Percentiles rank a stretch among this genome's conserved stretches.
Conservation (phyloP, 1,140 invertebrate genomes). For the Drosophila pectinifera region DNA sequence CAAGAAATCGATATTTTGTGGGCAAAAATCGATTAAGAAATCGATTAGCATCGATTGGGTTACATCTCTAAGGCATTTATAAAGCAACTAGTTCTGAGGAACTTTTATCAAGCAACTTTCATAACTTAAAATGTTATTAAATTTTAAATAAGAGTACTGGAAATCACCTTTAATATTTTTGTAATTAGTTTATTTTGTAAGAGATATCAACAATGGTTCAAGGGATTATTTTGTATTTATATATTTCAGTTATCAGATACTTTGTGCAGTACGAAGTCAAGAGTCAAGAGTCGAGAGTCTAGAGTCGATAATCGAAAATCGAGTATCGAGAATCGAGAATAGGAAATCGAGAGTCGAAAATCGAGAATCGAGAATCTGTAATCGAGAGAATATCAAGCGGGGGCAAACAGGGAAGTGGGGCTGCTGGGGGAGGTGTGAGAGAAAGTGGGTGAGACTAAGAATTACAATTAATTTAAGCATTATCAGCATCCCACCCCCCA, state of each 20-base stretch:
- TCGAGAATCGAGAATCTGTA: no score
- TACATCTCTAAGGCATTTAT: background rate
- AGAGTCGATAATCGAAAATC: background rate
- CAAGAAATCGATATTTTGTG: background rate
- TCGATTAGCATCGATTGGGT: background rate
- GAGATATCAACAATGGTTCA: slow-evolving; percentile 44
- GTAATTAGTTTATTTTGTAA: slow-evolving; percentile 31
- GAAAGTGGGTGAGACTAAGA: slow-evolving; percentile 13
- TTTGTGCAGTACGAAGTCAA: slow-evolving; percentile 27
- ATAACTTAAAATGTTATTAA: no score
- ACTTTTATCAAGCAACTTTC: accelerated
- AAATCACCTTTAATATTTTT: background rate
- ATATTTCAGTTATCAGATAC: slow-evolving; percentile 41
- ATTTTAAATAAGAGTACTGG: no score
- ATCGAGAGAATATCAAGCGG: slow-evolving; percentile 2
- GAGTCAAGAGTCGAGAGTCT: no score
- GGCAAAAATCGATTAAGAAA: background rate
- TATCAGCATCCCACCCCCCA: slow-evolving; percentile 3
- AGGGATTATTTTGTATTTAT: slow-evolving; percentile 33
- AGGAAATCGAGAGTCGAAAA: background rate
- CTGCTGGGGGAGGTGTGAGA: background rate
- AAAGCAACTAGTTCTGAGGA: no score
- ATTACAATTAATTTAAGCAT: slow-evolving; percentile 49
- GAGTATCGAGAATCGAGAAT: background rate
- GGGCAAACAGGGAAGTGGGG: background rate